Base-by-base conservation (phyloP, 2,113 vertebrate species). In the Lophura nycthemera region DNA sequence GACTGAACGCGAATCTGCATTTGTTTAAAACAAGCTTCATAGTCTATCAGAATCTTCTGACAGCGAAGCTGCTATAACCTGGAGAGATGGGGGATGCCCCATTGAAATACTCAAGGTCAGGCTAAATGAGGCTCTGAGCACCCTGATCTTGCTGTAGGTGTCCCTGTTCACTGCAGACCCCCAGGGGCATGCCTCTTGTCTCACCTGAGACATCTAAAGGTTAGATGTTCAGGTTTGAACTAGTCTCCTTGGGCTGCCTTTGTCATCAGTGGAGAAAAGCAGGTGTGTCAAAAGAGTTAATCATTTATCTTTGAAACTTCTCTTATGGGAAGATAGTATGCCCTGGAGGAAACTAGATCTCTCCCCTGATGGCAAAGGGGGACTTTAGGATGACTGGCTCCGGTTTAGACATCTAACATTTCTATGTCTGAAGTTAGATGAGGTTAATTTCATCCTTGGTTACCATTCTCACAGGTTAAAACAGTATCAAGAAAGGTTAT, bases 381-480 rank as follows among this genome's bases (percentile, higher is more conserved):
- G 4, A 0, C 15, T 91, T 89, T 63, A 64, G 61, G 61, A 81
- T 59, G 38, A 71, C 29, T 81, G 34, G 30, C 29, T 86, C 20
- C 16, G 59, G 11, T 74, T 86, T 64, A 70, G 66, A 22, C 32
- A 78, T 32, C 34, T 75, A 50, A 59, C 29, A 63, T 90, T 71
- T 32, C 48, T 30, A 34, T 80, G 70, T 4, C 75, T 80, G 71
- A 79, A 66, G 47, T 89, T 70, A 88, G 27, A 70, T 54, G 11
- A 56, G 25, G 43, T 54, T 2, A 48, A 90, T 83, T 88, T 90
- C n/a, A 70, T 77, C 59, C 50, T 70, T 89, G 50, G 6, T 40
- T 95, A 82, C 36, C 13, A 38, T 52, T 83, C 30, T 89, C 76
- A 66, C 40, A 54, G 40, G 40, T 83, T 89, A 94, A 83, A 94